A percentile compares a stretch with the other conserved stretches of the same genome.
Conservation (phyloP, 2,888 invertebrate species). For the Drepanosiphum platanoidis region DNA sequence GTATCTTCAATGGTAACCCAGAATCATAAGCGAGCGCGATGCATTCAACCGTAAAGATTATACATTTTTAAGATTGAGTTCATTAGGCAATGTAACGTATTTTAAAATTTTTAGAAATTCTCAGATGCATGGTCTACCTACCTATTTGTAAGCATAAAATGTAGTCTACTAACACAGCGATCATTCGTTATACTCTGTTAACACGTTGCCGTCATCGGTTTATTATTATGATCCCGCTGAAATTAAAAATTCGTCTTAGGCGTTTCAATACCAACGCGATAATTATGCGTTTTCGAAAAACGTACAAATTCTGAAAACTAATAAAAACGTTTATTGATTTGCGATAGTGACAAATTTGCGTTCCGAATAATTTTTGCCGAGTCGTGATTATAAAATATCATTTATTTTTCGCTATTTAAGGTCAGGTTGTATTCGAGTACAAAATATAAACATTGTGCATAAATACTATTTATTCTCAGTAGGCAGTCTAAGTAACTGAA, state of each 20-base stretch:
- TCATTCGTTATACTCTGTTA: constrained; percentile 1
- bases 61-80: constrained; percentile 20
- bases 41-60: constrained; percentile 11
- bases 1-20: constrained; percentile 28
- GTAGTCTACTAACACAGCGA: not conserved
- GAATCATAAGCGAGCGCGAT: constrained; percentile 1
- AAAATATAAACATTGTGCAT: too few species aligned
- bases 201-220: not conserved
- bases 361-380: not conserved
- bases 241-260: not conserved
- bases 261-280: not conserved
- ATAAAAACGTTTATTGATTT: not conserved
- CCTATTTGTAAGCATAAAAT: not conserved
- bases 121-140: not conserved
- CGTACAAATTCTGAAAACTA: not conserved
- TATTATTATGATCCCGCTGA: not conserved
- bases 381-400: too few species aligned
- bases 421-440: too few species aligned
- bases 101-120: not conserved
- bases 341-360: not conserved
- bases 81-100: constrained; percentile 1
- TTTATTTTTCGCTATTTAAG: too few species aligned
- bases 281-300: too few species aligned
- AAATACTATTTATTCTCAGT: too few species aligned
- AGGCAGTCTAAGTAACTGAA: not conserved